A percentile compares a stretch with the other conserved stretches of the same genome.
Conservation (phyloP, 2,113 vertebrate genomes). For the Cavia aperea region DNA sequence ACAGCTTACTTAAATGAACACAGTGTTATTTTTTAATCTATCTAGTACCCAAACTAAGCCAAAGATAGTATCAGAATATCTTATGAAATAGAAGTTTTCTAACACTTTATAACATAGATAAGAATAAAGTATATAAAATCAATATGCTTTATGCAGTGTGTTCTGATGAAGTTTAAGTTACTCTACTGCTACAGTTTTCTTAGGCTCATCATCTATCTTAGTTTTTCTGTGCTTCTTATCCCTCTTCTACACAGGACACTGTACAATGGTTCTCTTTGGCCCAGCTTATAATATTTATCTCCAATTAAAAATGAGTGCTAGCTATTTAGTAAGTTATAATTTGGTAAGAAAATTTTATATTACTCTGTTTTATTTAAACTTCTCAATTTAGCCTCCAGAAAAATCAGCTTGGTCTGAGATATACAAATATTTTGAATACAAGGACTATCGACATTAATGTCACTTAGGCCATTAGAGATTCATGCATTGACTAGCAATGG, state of each 20-base stretch:
- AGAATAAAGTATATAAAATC: background rate
- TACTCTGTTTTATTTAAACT: background rate
- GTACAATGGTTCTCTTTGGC: background rate
- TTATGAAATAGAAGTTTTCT: background rate
- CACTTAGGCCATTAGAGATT: background rate
- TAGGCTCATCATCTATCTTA: background rate
- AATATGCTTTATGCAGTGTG: background rate
- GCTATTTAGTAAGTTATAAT: background rate
- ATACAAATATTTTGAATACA: background rate
- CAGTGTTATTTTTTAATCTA: background rate
- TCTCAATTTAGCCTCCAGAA: background rate
- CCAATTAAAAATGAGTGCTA: background rate
- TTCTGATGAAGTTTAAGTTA: background rate
- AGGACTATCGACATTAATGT: background rate
- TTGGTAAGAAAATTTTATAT: background rate
- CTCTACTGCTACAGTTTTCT: background rate
- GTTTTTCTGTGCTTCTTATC: background rate
- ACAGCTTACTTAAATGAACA: background rate
- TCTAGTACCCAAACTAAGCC: background rate
- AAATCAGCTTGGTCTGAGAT: conserved; percentile 1
- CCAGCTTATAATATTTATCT: background rate
- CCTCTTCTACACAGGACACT: background rate
- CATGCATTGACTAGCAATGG: background rate
- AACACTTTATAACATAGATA: background rate
- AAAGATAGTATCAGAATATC: background rate